Evolutionary conservation across 2,113 vertebrate species (phyloP), one percentile per base, ranked within the genome.

Genomic region (Cromileptes altivelis): DNA sequence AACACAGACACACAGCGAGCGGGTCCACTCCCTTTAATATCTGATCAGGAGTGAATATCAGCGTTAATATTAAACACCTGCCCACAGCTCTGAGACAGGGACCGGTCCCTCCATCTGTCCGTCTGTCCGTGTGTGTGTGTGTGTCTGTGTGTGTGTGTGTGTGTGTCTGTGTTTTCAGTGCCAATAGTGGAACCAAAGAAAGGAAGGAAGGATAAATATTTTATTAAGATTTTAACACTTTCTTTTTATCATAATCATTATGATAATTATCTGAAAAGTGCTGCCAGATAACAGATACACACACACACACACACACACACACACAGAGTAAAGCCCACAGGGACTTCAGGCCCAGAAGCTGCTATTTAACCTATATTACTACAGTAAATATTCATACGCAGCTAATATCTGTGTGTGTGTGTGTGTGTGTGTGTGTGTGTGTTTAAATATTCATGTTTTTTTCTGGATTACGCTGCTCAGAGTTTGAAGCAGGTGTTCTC

Each of bases 311-410:
- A 52, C 47, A 37, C 23, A 65, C 49, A 53, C 75, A 65, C 72
- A n/a, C 62, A 68, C 47, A 17, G 6, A 63, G 33, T 72, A 37
- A 40, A 60, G 40, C 69, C 77, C 63, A 23, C 50, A 62, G 77
- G 81, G 83, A 81, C 70, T 69, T 33, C 33, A 71, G 78, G 77
- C 86, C 87, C 75, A 73, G 81, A 74, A 90, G 88, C 84, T 87
- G 87, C 75, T 92, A 71, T 82, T 91, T 89, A 85, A 85, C 84
- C 85, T 85, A 87, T 85, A 67, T 91, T 89, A 82, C 73, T 85
- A 85, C 80, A 78, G 87, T 92, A 91, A 90, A 93, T 89, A 91
- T 91, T 91, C 85, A 90, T 80, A 82, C 49, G 12, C 72, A 84
- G 78, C 42, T 52, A 62, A 60, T 77, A 62, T 80, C 18, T 73